Conservation (phyloP, 2,888 invertebrate genomes). For the Deilephila elpenor region DNA sequence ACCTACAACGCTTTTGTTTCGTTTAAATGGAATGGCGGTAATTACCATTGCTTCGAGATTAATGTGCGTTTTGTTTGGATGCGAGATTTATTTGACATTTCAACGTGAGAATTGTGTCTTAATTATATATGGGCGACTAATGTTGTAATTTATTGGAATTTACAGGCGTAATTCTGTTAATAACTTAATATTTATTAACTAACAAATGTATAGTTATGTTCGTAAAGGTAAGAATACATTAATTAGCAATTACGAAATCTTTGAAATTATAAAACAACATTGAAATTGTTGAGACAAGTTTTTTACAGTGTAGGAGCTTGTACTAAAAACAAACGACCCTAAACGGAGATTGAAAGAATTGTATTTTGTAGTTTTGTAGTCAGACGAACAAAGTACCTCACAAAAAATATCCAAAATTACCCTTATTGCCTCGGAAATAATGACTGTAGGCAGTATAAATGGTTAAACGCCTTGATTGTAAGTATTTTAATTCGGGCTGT, state of each 20-base stretch:
- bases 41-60: constrained; percentile 1
- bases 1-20: constrained; percentile 23
- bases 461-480: too few relatives aligned
- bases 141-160: constrained; percentile 18
- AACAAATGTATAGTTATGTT: not conserved
- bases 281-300: too few relatives aligned
- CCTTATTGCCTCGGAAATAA: too few relatives aligned
- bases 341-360: too few relatives aligned
- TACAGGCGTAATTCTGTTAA: constrained; percentile 30
- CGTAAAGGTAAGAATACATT: not conserved
- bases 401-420: too few relatives aligned
- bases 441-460: too few relatives aligned
- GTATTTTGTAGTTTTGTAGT: too few relatives aligned
- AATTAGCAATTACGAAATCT: not conserved
- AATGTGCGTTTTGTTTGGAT: constrained; percentile 15
- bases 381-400: too few relatives aligned
- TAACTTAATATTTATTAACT: constrained; percentile 9
- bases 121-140: constrained; percentile 17
- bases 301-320: too few relatives aligned
- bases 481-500: too few relatives aligned
- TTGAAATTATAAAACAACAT: not conserved
- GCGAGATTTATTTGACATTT: constrained; percentile 23
- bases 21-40: constrained; percentile 20
- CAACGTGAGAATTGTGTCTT: constrained; percentile 15
- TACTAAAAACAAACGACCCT: too few relatives aligned